Evolutionary conservation across 2,113 vertebrate species (phyloP).

Genomic region (Aptenodytes forsteri): DNA sequence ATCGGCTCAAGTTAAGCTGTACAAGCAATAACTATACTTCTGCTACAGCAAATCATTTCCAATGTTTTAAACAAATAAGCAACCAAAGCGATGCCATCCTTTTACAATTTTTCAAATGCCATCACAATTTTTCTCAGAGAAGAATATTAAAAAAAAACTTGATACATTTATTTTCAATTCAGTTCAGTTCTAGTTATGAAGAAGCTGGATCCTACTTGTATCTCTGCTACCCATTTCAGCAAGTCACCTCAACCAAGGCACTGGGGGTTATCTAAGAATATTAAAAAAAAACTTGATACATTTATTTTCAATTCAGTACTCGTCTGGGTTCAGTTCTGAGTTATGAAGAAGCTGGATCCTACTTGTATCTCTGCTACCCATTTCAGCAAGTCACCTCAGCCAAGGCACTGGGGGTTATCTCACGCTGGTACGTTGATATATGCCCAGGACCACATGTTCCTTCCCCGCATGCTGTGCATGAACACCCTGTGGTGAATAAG

Average conservation of each 20-base stretch:
- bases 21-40: neutral
- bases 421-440: neutral
- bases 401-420: neutral
- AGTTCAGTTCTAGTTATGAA: neutral
- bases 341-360: neutral
- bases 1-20: neutral
- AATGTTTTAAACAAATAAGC: neutral
- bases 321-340: neutral
- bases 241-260: neutral
- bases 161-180: neutral
- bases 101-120: neutral
- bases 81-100: neutral
- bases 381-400: neutral
- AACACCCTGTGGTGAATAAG: neutral
- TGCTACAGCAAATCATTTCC: neutral
- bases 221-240: neutral
- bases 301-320: neutral
- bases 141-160: neutral
- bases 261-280: neutral
- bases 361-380: neutral
- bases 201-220: neutral
- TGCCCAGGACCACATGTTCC: fast-evolving
- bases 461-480: neutral
- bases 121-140: neutral
- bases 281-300: neutral